These are phyloP conservation scores for Serinus canaria DNA, from an alignment of 2,113 vertebrate species.

Conservation along the genomic window DNA sequence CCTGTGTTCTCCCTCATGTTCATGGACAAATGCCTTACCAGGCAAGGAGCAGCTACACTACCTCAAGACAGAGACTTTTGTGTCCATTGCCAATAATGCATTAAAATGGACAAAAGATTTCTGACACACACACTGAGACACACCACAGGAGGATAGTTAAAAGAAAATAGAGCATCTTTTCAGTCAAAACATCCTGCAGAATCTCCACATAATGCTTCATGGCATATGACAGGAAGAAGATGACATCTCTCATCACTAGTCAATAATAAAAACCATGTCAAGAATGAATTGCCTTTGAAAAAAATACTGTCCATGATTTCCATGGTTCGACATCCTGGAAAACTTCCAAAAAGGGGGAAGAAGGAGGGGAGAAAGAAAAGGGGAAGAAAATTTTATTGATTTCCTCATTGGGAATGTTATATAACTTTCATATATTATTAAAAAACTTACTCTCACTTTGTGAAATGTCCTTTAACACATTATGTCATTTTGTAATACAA, in stretches of 20 bases:
- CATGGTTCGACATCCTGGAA: conserved; percentile 19
- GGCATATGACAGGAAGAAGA: conserved; percentile 64
- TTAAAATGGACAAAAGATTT: conserved; percentile 61
- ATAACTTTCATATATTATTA: conserved; percentile 59
- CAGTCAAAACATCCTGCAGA: conserved; percentile 40
- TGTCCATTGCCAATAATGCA: conserved; percentile 49
- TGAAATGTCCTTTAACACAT: neutral
- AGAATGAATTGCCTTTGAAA: conserved; percentile 50
- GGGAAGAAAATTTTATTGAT: neutral
- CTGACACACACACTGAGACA: conserved; percentile 49
- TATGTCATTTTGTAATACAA: conserved; percentile 19
- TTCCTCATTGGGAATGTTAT: conserved; percentile 27
- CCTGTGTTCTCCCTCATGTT: neutral
- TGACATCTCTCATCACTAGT: conserved; percentile 60
- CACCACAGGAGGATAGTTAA: conserved; percentile 33
- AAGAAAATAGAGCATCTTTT: conserved; percentile 60
- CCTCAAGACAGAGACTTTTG: conserved; percentile 39
- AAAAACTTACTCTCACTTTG: conserved; percentile 35
- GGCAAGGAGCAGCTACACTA: neutral
- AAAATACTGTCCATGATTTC: conserved; percentile 10
- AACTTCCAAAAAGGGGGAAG: neutral
- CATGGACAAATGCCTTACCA: neutral
- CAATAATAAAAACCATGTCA: conserved; percentile 64
- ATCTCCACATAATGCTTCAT: conserved; percentile 46
- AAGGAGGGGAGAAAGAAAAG: neutral